A percentile compares a stretch with the other conserved stretches of the same genome.
These are phyloP conservation scores for Oncopodura yosiiana DNA, from an alignment of 1,140 invertebrate genomes.

Conservation along the genomic window DNA sequence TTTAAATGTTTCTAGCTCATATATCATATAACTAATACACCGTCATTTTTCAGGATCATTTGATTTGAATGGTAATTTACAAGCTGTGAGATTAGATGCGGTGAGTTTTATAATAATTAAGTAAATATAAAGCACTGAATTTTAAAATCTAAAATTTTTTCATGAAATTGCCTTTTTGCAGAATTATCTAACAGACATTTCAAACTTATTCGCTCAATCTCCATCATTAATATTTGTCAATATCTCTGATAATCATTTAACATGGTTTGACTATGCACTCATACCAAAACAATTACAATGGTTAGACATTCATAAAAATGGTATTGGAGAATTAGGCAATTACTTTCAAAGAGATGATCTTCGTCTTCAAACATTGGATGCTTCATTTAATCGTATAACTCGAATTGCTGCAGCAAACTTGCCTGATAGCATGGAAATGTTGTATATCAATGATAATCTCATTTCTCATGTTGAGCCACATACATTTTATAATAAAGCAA, in stretches of 20 bases:
- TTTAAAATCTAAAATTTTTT: background rate
- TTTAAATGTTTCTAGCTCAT: too few species aligned
- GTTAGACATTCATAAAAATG: constrained; percentile 83
- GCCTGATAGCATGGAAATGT: constrained; percentile 63
- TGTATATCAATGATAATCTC: constrained; percentile 73
- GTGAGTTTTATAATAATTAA: too few species aligned
- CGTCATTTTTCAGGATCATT: too few species aligned
- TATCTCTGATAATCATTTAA: constrained; percentile 78
- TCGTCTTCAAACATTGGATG: constrained; percentile 64
- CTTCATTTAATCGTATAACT: constrained; percentile 68
- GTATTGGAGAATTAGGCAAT: constrained; percentile 67
- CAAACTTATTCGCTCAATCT: constrained; percentile 70
- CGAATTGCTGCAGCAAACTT: constrained; percentile 55
- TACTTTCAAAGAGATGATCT: constrained; percentile 57
- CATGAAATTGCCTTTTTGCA: constrained; percentile 55
- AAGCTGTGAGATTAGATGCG: constrained; percentile 62
- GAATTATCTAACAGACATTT: constrained; percentile 73
- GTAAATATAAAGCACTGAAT: background rate
- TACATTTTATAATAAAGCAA: constrained; percentile 71
- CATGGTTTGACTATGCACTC: constrained; percentile 81
- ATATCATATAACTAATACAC: too few species aligned
- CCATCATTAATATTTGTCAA: constrained; percentile 76
- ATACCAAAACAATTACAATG: constrained; percentile 71
- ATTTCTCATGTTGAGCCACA: constrained; percentile 66
- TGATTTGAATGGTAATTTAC: constrained; percentile 62